These are phyloP conservation scores for Morelia viridis DNA, from an alignment of 2,797 vertebrate genomes.

Conservation along the genomic window DNA sequence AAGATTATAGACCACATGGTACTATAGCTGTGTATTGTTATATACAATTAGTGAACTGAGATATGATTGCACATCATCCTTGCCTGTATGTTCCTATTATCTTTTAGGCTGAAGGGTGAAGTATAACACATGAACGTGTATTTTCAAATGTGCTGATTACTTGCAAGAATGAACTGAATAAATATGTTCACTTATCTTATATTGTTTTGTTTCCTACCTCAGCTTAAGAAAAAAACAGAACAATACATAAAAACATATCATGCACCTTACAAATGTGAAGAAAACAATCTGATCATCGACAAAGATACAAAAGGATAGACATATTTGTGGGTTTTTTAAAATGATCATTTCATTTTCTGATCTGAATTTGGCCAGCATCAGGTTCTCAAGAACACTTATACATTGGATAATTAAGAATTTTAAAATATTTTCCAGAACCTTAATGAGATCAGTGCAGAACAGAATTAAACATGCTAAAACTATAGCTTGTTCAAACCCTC, in stretches of 20 bases:
- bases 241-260: slow-evolving; percentile 14
- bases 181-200: slow-evolving; percentile 17
- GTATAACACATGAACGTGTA: neutral
- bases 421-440: neutral
- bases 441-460: neutral
- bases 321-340: neutral
- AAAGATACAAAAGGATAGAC: slow-evolving; percentile 26
- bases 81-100: no score
- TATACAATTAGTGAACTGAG: neutral
- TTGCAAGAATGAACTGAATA: slow-evolving; percentile 22
- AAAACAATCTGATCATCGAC: slow-evolving; percentile 1
- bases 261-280: neutral
- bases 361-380: neutral
- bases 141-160: slow-evolving; percentile 22
- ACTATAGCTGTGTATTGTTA: neutral
- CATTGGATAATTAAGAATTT: neutral
- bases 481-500: neutral
- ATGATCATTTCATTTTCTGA: neutral
- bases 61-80: neutral
- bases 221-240: slow-evolving; percentile 20
- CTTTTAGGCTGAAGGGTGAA: no score
- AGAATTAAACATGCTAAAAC: neutral
- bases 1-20: neutral
- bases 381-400: neutral
- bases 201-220: neutral